A percentile compares a stretch with the other conserved stretches of the same genome.
phyloP scores from a whole-genome alignment of 2,113 vertebrate genomes.

The Polypterus bichir region DNA sequence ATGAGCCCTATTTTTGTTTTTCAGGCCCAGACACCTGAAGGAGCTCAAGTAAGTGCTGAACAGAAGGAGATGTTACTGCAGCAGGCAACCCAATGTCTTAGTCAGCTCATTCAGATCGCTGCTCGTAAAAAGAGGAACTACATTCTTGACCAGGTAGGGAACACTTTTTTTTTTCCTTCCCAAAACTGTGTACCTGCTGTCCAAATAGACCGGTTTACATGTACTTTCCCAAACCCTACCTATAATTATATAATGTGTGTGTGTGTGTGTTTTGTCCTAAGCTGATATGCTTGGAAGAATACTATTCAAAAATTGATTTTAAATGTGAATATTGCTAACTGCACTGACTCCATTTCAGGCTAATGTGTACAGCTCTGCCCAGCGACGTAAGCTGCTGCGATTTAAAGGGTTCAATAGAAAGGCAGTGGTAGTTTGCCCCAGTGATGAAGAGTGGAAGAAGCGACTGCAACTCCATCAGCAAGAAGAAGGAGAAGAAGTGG shows the following conservation, averaged over 20 bases:
- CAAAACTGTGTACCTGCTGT: too few species aligned
- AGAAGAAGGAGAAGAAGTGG: conserved; percentile 51
- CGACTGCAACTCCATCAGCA: conserved; percentile 47
- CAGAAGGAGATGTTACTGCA: conserved; percentile 52
- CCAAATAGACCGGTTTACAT: too few species aligned
- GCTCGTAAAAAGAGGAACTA: conserved; percentile 65
- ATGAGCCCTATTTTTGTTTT: conserved; percentile 6
- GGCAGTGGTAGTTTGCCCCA: conserved; percentile 63
- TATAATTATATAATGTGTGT: too few species aligned
- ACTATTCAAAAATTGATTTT: background rate
- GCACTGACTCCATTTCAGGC: conserved; percentile 34
- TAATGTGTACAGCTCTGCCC: conserved; percentile 73
- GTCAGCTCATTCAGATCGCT: conserved; percentile 65
- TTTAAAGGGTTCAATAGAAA: conserved; percentile 59
- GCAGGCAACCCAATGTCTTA: conserved; percentile 73
- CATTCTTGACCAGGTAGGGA: conserved; percentile 75
- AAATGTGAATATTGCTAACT: background rate
- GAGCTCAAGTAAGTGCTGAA: conserved; percentile 36
- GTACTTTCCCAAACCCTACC: too few species aligned
- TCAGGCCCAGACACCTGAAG: conserved; percentile 36
- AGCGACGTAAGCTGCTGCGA: conserved; percentile 61
- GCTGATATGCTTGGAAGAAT: too few species aligned
- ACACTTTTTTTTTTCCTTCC: too few species aligned
- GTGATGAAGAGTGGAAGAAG: conserved; percentile 61
- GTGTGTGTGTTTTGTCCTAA: background rate